Base-by-base conservation (phyloP, 2,797 vertebrate species). In the Pseudochromis fuscus region DNA sequence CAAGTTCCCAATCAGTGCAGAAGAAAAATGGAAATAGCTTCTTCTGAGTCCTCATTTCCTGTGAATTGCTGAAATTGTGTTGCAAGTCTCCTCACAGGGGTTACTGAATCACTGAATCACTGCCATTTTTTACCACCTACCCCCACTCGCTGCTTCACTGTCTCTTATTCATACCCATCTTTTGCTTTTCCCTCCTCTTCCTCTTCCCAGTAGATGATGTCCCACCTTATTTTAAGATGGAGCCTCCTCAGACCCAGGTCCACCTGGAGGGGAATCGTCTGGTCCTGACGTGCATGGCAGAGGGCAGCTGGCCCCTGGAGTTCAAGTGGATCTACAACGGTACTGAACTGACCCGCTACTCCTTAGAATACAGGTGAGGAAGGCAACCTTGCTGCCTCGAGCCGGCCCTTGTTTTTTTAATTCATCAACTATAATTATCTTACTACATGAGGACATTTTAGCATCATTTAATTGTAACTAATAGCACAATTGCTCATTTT, bases 291-390 rank as follows among this genome's bases (percentile, higher is more conserved):
- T 99, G 98, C 92, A 98, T 99, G 97, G 98, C 97, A 0, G 98
- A 99, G 88, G 98, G 98, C 86, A 99, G 97, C 91, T 99, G 98
- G 97, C 98, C 98, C 0, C 94, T 99, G 15, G 97, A 98, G 89
- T 99, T 99, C 90, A 98, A 97, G 87, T 99, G 98, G 98, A 92
- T 99, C 18, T 96, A 97, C 89, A 97, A 99, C 38, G 94, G 92
- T 23, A 94, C 80, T 0, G 96, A 99, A 87, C 94, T 99, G 62
- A 98, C 97, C 10, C 95, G 94, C 58, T 99, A 98, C 93, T 98
- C 98, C 16, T 88, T 99, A 92, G 98, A 98, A 57, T 98, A 99
- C 94, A 95, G 98, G 98, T 96, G 88, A 93, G 92, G 18, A 9
- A 55, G 23, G 10, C 38, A 28, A 45, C 44, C 38, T 70, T 53